Percentiles rank a stretch among this genome's conserved stretches.
phyloP scores from a whole-genome alignment of 2,113 vertebrate species.

The Poeciliopsis turrubarensis region DNA sequence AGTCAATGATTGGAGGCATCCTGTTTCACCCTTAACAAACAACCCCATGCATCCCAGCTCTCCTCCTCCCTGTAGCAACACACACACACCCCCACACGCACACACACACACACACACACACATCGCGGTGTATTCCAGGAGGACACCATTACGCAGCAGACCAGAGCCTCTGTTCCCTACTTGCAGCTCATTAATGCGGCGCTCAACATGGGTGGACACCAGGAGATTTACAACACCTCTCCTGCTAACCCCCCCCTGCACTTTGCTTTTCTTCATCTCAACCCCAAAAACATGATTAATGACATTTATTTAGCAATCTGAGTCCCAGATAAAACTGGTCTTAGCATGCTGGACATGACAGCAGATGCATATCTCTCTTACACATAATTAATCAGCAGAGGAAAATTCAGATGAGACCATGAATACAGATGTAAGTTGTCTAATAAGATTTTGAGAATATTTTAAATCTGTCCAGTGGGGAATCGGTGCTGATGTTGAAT shows the following conservation, averaged over 20 bases:
- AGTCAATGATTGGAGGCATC: slow-evolving; percentile 67
- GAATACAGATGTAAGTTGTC: slow-evolving; percentile 39
- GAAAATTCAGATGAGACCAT: slow-evolving; percentile 49
- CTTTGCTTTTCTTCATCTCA: neutral
- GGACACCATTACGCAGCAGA: slow-evolving; percentile 77
- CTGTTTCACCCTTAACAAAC: slow-evolving; percentile 66
- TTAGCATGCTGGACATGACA: slow-evolving; percentile 37
- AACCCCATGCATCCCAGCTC: slow-evolving; percentile 52
- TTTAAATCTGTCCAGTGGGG: slow-evolving; percentile 29
- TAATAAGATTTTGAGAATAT: slow-evolving; percentile 13
- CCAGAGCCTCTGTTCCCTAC: slow-evolving; percentile 70
- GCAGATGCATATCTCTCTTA: slow-evolving; percentile 62
- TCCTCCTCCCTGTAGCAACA: neutral
- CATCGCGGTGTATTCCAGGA: slow-evolving; percentile 74
- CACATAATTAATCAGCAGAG: slow-evolving; percentile 61
- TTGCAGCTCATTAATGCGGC: slow-evolving; percentile 82
- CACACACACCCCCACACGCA: slow-evolving; percentile 35
- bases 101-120: slow-evolving; percentile 40
- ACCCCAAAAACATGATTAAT: slow-evolving; percentile 71
- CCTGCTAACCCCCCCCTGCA: slow-evolving; percentile 3
- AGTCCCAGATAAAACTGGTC: slow-evolving; percentile 48
- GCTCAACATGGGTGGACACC: slow-evolving; percentile 72
- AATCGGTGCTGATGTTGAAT: slow-evolving; percentile 38
- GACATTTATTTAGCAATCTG: slow-evolving; percentile 72
- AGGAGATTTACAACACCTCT: slow-evolving; percentile 63